A percentile compares a stretch with the other conserved stretches of the same genome.
These are phyloP conservation scores for Enteromius mattozi DNA, from an alignment of 2,797 vertebrate genomes.

Conservation along the genomic window DNA sequence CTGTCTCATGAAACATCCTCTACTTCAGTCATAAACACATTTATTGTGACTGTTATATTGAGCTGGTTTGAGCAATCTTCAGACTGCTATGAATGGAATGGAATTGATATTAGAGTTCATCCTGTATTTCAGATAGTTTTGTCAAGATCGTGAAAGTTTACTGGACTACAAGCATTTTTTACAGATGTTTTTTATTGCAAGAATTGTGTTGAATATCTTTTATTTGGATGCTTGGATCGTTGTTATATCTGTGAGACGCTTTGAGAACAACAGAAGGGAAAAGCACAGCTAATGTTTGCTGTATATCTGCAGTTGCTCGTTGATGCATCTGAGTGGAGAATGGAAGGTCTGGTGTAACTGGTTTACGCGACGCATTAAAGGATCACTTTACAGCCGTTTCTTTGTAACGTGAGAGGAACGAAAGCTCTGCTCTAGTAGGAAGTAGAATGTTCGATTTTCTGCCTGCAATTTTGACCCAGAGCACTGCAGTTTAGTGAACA, in stretches of 20 bases:
- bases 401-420: constrained; percentile 88
- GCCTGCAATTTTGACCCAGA: constrained; percentile 73
- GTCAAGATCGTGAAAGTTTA: background rate
- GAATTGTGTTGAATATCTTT: constrained; percentile 11
- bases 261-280: constrained; percentile 56
- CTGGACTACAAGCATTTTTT: background rate
- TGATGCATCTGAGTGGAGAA: constrained; percentile 72
- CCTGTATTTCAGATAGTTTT: background rate
- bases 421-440: constrained; percentile 84
- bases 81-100: background rate
- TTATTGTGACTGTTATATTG: background rate
- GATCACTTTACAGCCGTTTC: constrained; percentile 90
- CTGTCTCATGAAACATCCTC: background rate
- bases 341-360: constrained; percentile 77
- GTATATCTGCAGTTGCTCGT: constrained; percentile 66
- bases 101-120: background rate
- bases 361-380: constrained; percentile 81
- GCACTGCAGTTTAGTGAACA: constrained; percentile 74
- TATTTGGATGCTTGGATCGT: background rate
- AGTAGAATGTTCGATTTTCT: constrained; percentile 73
- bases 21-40: background rate
- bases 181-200: background rate
- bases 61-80: background rate
- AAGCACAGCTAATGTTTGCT: constrained; percentile 66
- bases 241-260: background rate